These are phyloP conservation scores for Plectropomus leopardus DNA, from an alignment of 2,113 vertebrate genomes.

Conservation along the genomic window DNA sequence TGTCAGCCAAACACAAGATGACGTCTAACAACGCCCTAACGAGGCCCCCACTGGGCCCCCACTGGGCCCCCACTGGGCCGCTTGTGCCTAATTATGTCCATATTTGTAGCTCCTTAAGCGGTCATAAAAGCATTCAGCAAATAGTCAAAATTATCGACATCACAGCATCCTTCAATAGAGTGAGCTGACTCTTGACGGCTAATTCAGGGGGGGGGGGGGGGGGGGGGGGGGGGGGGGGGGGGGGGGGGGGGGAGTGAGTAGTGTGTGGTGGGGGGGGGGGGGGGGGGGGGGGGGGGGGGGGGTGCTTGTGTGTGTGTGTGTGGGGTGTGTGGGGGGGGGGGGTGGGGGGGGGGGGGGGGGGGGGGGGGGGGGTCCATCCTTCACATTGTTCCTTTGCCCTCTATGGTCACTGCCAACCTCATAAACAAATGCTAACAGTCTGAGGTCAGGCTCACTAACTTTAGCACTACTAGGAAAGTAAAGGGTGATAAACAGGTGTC, in stretches of 20 bases:
- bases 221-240: too few species aligned
- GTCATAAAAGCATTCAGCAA: not conserved
- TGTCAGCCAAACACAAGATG: too few species aligned
- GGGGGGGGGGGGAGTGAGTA: too few species aligned
- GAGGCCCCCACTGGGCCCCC: not conserved
- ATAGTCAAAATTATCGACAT: not conserved
- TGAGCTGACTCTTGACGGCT: slow-evolving; percentile 7
- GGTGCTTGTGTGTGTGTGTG: not conserved
- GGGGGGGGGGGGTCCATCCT: too few species aligned
- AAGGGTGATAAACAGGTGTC: slow-evolving; percentile 28
- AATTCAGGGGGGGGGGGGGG: too few species aligned
- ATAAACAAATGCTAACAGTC: slow-evolving; percentile 13
- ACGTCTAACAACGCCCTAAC: not conserved
- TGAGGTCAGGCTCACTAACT: slow-evolving; percentile 41
- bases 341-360: too few species aligned
- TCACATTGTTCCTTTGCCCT: slow-evolving; percentile 1
- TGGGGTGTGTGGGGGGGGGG: too few species aligned
- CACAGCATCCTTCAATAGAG: not conserved
- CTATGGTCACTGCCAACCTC: not conserved
- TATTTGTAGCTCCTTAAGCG: not conserved
- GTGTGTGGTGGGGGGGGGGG: not conserved
- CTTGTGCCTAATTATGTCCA: not conserved
- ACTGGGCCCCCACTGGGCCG: not conserved
- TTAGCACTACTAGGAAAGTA: slow-evolving; percentile 9
- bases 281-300: too few species aligned